phyloP scores from a whole-genome alignment of 2,797 vertebrate genomes.

The Sebastes taczanowskii region DNA sequence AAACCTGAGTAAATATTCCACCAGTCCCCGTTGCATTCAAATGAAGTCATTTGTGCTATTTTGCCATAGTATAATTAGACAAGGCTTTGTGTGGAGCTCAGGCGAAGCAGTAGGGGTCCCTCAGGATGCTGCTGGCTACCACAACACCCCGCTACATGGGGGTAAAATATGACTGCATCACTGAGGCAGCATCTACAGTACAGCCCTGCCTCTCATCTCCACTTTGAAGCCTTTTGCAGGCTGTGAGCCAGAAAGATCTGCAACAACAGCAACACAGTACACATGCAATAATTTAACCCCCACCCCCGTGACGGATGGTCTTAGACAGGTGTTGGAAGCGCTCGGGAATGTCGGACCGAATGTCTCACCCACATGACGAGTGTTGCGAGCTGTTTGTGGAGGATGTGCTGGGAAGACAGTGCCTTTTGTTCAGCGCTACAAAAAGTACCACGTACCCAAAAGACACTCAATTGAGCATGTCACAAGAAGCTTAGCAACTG shows the following conservation, averaged over 20 bases:
- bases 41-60: slow-evolving; percentile 44
- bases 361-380: slow-evolving; percentile 29
- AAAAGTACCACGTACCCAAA: neutral
- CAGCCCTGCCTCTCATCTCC: slow-evolving; percentile 3
- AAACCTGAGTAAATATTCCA: slow-evolving; percentile 8
- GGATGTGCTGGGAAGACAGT: slow-evolving; percentile 10
- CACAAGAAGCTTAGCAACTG: neutral
- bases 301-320: slow-evolving; percentile 41
- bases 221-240: slow-evolving; percentile 6
- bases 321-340: slow-evolving; percentile 49
- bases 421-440: slow-evolving; percentile 12
- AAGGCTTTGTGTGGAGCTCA: slow-evolving; percentile 15
- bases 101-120: slow-evolving; percentile 32
- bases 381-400: slow-evolving; percentile 38
- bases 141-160: slow-evolving; percentile 18
- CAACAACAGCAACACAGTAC: slow-evolving; percentile 21
- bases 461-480: neutral
- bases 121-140: slow-evolving; percentile 34
- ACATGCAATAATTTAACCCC: slow-evolving; percentile 30
- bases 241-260: slow-evolving; percentile 36
- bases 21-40: slow-evolving; percentile 25
- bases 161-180: slow-evolving; percentile 42
- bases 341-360: slow-evolving; percentile 42
- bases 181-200: slow-evolving; percentile 27
- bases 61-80: slow-evolving; percentile 42